phyloP scores from a whole-genome alignment of 2,113 vertebrate genomes.

The Callocephalon fimbriatum region DNA sequence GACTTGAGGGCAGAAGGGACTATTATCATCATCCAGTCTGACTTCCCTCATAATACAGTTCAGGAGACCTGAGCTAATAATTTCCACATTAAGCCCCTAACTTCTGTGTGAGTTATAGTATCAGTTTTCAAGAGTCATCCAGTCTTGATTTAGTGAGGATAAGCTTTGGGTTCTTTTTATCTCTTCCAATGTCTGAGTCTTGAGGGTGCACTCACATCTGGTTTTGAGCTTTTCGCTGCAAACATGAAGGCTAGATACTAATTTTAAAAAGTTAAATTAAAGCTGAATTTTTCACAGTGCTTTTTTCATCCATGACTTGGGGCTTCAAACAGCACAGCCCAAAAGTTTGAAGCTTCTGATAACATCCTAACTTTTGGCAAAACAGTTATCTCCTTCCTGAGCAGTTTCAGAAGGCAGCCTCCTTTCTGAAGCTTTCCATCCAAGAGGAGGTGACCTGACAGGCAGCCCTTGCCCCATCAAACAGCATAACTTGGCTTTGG shows the following conservation, averaged over 20 bases:
- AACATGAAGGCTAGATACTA: not conserved
- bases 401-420: not conserved
- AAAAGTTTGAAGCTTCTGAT: not conserved
- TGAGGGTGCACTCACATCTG: conserved; percentile 1
- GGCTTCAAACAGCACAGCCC: not conserved
- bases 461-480: not conserved
- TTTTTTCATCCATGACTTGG: not conserved
- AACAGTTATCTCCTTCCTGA: not conserved
- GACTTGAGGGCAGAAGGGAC: not conserved
- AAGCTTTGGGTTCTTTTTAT: conserved; percentile 48
- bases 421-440: not conserved
- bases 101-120: conserved; percentile 41
- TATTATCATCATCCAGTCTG: not conserved
- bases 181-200: conserved; percentile 27
- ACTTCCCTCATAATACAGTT: not conserved
- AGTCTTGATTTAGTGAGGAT: conserved; percentile 55
- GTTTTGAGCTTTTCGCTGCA: not conserved
- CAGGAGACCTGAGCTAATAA: not conserved
- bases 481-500: fast-evolving
- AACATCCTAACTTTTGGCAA: not conserved
- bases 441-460: not conserved
- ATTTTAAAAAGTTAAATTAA: conserved; percentile 11
- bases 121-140: conserved; percentile 31
- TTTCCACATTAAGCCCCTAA: conserved; percentile 36
- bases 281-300: not conserved